A percentile compares a stretch with the other conserved stretches of the same genome.
Evolutionary conservation across 1,140 invertebrate species (phyloP).

Genomic region (Druon quercuslanigerum): DNA sequence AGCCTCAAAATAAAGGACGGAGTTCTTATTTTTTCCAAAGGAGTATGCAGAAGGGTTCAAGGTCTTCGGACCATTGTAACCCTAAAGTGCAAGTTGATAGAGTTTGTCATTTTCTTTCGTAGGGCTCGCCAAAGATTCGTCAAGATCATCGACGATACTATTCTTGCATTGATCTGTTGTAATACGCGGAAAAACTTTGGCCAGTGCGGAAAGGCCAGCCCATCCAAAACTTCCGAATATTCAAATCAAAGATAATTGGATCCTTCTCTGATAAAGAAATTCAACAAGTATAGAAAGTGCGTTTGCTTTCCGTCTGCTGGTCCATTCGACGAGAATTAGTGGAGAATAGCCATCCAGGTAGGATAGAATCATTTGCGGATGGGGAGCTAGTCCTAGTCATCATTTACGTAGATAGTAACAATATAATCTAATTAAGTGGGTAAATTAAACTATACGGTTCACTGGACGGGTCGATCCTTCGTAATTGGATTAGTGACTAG

Average conservation of each 20-base stretch:
- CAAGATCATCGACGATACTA: neutral
- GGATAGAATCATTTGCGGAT: conserved; percentile 7
- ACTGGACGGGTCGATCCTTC: neutral
- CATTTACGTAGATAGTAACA: conserved; percentile 19
- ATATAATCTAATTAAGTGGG: conserved; percentile 11
- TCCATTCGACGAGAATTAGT: conserved; percentile 10
- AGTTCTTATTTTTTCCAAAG: neutral
- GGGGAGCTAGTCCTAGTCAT: conserved; percentile 4
- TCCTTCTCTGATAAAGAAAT: neutral
- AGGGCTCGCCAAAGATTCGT: neutral
- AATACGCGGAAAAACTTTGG: conserved; percentile 2
- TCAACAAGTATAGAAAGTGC: conserved; percentile 29
- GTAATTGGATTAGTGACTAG: conserved; percentile 7
- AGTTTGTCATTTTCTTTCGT: neutral
- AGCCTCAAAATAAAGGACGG: neutral
- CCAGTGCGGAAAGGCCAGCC: neutral
- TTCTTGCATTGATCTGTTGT: conserved; percentile 2
- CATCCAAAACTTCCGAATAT: neutral
- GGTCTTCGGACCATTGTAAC: conserved; percentile 1
- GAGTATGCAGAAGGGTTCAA: conserved; percentile 2
- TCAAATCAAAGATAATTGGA: conserved; percentile 11
- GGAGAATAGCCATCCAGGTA: conserved; percentile 22
- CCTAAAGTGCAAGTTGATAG: conserved; percentile 15
- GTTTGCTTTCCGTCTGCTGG: neutral
- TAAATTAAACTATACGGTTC: conserved; percentile 19